Conservation (phyloP, 2,113 vertebrate genomes). For the Rhynchomys soricoides region DNA sequence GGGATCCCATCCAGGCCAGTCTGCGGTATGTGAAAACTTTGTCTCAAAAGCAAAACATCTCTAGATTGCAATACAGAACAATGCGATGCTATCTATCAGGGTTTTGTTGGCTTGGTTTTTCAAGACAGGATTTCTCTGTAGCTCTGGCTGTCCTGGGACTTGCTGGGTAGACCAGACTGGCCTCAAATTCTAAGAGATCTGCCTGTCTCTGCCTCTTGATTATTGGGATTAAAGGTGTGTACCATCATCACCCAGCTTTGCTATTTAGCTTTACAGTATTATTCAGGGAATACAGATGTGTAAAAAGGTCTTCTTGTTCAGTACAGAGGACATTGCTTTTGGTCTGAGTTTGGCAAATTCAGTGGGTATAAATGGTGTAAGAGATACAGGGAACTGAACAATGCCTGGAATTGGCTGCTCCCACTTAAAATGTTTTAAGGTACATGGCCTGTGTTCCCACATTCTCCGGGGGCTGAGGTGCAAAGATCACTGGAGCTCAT, state of each 20-base stretch:
- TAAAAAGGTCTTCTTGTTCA: too few species aligned
- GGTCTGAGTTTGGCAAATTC: not conserved
- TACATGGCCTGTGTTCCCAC: not conserved
- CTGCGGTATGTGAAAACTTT: not conserved
- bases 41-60: not conserved
- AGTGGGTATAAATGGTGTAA: too few species aligned
- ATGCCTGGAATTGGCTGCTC: not conserved
- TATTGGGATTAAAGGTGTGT: not conserved
- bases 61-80: not conserved
- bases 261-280: not conserved
- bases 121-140: not conserved
- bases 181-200: not conserved
- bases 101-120: not conserved
- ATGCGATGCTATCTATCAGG: not conserved
- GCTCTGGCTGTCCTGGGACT: not conserved
- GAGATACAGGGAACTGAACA: not conserved
- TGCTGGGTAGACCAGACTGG: not conserved
- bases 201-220: not conserved
- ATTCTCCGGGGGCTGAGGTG: not conserved
- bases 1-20: not conserved
- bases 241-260: not conserved
- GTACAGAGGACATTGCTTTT: not conserved
- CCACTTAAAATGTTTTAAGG: not conserved
- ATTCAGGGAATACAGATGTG: not conserved
- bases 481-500: not conserved